Evolutionary conservation across 2,797 vertebrate genomes (phyloP).

Genomic region (Epinephelus malabaricus): DNA sequence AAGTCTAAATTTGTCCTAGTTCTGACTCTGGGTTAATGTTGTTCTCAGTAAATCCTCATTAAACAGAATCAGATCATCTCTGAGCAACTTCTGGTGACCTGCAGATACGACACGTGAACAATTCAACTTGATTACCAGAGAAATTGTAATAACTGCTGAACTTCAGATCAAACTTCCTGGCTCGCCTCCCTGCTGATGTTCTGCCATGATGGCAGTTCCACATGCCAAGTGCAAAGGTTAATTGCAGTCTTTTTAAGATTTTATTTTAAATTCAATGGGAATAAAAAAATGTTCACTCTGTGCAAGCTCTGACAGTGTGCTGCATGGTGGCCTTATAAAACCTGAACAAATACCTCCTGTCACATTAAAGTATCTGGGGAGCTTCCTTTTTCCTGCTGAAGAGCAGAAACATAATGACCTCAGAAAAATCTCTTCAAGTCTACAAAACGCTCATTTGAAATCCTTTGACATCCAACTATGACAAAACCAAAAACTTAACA

Average conservation of each 20-base stretch:
- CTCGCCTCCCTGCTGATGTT: neutral
- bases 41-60: neutral
- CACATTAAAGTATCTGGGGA: neutral
- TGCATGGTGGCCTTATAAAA: constrained; percentile 25
- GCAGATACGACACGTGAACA: neutral
- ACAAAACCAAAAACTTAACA: neutral
- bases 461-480: neutral
- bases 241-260: neutral
- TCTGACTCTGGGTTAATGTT: neutral
- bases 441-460: constrained; percentile 16
- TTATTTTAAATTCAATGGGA: neutral
- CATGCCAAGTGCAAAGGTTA: constrained; percentile 2
- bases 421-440: constrained; percentile 2
- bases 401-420: constrained; percentile 1
- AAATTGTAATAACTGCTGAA: neutral
- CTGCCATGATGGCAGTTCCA: neutral
- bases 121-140: neutral
- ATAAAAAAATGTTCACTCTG: neutral
- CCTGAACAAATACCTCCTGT: neutral
- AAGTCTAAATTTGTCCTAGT: neutral
- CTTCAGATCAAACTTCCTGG: neutral
- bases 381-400: neutral
- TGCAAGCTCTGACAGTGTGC: neutral
- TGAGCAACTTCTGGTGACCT: neutral
- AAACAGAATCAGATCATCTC: neutral